Evolutionary conservation across 1,140 invertebrate species (phyloP).

Genomic region (Drosophila sturtevanti): DNA sequence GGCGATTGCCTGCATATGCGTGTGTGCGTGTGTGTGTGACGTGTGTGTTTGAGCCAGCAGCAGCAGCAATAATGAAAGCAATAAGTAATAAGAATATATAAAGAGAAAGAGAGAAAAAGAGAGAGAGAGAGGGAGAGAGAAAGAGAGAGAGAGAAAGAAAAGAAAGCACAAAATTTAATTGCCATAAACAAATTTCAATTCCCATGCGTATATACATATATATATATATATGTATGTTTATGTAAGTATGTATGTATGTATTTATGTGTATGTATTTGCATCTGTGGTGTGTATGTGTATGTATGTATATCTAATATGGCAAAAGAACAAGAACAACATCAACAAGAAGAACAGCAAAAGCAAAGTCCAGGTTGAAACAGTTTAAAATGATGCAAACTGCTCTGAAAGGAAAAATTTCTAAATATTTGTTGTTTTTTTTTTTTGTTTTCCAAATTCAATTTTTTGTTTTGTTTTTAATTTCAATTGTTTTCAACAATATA

Average conservation of each 20-base stretch:
- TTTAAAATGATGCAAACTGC: not conserved
- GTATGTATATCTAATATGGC: constrained; percentile 39
- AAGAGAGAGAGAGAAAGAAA: constrained; percentile 35
- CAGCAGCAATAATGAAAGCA: constrained; percentile 35
- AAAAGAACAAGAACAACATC: constrained; percentile 47
- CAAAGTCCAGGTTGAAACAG: constrained; percentile 35
- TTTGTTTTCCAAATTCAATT: not conserved
- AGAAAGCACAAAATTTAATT: constrained; percentile 72
- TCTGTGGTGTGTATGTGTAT: constrained; percentile 19
- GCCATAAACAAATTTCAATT: constrained; percentile 68
- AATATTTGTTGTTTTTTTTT: not conserved
- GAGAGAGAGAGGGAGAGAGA: constrained; percentile 24
- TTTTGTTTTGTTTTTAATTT: not conserved
- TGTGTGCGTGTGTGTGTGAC: constrained; percentile 23
- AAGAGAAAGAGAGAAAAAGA: constrained; percentile 29
- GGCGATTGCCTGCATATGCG: constrained; percentile 19
- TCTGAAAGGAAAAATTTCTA: not conserved
- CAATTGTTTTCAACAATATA: not conserved
- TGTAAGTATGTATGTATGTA: constrained; percentile 6
- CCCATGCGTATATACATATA: constrained; percentile 42
- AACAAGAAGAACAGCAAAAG: constrained; percentile 30
- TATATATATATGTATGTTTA: constrained; percentile 3
- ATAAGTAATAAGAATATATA: constrained; percentile 19
- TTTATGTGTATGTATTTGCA: not conserved
- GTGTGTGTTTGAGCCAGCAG: constrained; percentile 12